These are phyloP conservation scores for Cremastobaeus sp. DNA, from an alignment of 2,888 invertebrate genomes.

Conservation along the genomic window DNA sequence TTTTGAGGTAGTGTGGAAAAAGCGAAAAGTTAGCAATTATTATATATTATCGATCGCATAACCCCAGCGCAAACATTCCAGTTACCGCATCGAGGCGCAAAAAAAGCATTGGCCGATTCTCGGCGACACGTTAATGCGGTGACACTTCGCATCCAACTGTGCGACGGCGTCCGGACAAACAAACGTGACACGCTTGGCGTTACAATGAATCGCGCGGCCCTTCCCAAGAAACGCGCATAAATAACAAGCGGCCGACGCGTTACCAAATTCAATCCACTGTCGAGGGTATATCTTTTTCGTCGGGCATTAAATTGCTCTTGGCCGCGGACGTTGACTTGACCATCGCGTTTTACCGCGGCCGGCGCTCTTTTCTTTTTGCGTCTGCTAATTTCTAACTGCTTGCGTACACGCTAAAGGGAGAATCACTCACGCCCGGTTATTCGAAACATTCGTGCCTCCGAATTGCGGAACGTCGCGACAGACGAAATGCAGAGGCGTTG, in stretches of 20 bases:
- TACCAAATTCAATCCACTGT: slow-evolving; percentile 38
- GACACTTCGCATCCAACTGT: not conserved
- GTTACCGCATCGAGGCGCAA: too few relatives aligned
- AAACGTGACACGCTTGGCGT: slow-evolving; percentile 6
- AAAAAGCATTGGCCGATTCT: too few relatives aligned
- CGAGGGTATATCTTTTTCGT: slow-evolving; percentile 12
- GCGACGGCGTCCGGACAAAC: slow-evolving; percentile 7
- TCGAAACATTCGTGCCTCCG: slow-evolving; percentile 9
- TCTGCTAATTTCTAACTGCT: slow-evolving; percentile 45
- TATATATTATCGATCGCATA: too few relatives aligned
- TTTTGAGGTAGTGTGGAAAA: too few relatives aligned
- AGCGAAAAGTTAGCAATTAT: too few relatives aligned
- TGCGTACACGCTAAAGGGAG: slow-evolving; percentile 22
- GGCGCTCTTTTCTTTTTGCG: slow-evolving; percentile 10
- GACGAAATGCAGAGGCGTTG: too few relatives aligned
- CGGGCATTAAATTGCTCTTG: slow-evolving; percentile 27
- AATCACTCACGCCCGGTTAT: not conserved
- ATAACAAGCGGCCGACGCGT: slow-evolving; percentile 22
- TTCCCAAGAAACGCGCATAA: slow-evolving; percentile 31
- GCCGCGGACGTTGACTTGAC: slow-evolving; percentile 36
- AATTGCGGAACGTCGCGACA: too few relatives aligned
- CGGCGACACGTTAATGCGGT: too few relatives aligned
- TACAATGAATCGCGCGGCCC: slow-evolving; percentile 16
- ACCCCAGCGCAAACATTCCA: too few relatives aligned
- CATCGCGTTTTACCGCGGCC: slow-evolving; percentile 21